Percentiles rank a stretch among this genome's conserved stretches.
Conservation (phyloP, 2,888 invertebrate species). For the Athalia rosae region DNA sequence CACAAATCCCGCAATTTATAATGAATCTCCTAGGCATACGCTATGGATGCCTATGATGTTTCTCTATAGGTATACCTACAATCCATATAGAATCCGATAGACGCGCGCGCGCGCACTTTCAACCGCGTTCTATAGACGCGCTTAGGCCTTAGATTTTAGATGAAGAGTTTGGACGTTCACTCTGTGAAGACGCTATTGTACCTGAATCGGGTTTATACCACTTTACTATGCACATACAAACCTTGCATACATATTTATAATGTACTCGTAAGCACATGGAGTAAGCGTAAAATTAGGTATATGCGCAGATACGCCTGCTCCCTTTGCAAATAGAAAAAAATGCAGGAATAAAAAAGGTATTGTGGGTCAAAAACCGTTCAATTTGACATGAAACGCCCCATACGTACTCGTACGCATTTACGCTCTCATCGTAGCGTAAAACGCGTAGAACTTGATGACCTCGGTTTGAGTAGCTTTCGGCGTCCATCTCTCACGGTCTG, state of each 20-base stretch:
- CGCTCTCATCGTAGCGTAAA: constrained; percentile 28
- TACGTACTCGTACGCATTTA: constrained; percentile 11
- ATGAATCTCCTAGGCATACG: background rate
- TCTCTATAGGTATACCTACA: background rate
- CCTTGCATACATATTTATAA: too few species aligned
- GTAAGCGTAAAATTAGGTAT: too few species aligned
- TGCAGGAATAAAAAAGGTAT: too few species aligned
- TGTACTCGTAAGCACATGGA: too few species aligned
- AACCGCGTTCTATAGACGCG: constrained; percentile 3
- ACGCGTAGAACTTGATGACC: constrained; percentile 61
- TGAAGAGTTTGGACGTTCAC: background rate
- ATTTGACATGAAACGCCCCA: background rate
- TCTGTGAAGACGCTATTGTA: too few species aligned
- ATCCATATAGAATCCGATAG: background rate
- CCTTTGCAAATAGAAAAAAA: too few species aligned
- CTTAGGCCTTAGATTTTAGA: background rate
- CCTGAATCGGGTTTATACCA: too few species aligned
- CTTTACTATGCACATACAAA: too few species aligned
- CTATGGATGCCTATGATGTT: background rate
- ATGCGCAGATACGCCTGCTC: too few species aligned
- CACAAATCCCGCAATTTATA: constrained; percentile 1
- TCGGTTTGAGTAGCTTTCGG: constrained; percentile 62
- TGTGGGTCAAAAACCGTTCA: too few species aligned
- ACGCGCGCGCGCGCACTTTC: constrained; percentile 14
- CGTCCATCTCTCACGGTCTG: constrained; percentile 45